Conservation (phyloP, 2,888 invertebrate species). For the Lysandra coridon region DNA sequence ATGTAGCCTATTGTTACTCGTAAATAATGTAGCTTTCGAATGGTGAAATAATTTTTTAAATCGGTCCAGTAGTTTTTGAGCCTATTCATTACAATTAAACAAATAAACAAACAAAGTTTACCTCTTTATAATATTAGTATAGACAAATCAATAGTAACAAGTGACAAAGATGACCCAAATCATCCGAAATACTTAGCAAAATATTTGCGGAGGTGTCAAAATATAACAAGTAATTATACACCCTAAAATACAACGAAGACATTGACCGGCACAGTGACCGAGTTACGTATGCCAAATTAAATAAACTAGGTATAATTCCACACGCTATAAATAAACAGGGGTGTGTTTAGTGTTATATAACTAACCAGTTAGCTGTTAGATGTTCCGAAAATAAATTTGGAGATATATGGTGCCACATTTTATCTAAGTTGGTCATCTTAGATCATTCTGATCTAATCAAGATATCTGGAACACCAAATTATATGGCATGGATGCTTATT, state of each 20-base stretch:
- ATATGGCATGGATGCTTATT: neutral
- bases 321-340: conserved; percentile 4
- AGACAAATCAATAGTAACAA: neutral
- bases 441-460: neutral
- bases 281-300: conserved; percentile 53
- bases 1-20: no score
- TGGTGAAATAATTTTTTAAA: no score
- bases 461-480: neutral
- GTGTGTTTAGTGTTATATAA: neutral
- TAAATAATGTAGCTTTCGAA: no score
- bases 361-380: neutral
- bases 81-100: no score
- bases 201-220: neutral
- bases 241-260: conserved; percentile 45
- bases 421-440: neutral
- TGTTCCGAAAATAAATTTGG: neutral
- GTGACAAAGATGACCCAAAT: neutral
- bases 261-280: conserved; percentile 70
- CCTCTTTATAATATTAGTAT: no score
- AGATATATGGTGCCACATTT: neutral
- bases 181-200: neutral
- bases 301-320: conserved; percentile 34
- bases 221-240: conserved; percentile 20
- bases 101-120: no score
- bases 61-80: no score